These are phyloP conservation scores for Vireo griseus DNA, from an alignment of 2,797 vertebrate genomes.

Conservation along the genomic window DNA sequence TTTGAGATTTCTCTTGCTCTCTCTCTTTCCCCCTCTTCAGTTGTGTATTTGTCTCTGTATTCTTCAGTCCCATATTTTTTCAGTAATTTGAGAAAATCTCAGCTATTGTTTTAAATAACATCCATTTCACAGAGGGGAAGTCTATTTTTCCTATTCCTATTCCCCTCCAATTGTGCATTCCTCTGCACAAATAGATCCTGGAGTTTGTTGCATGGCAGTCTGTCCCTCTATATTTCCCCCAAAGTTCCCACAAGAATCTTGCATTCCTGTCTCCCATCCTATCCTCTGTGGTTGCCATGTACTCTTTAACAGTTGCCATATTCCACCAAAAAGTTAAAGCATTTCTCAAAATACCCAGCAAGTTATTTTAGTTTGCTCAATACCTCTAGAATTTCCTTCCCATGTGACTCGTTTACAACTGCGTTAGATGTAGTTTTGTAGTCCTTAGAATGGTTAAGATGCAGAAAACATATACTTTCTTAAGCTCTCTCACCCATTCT, in stretches of 20 bases:
- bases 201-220: neutral
- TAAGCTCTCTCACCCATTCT: neutral
- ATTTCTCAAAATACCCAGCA: slow-evolving; percentile 18
- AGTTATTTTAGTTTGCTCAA: slow-evolving; percentile 1
- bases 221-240: neutral
- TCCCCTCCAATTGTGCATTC: neutral
- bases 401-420: neutral
- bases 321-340: slow-evolving; percentile 14
- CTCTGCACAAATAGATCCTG: slow-evolving; percentile 4
- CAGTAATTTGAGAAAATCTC: neutral
- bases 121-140: neutral
- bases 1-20: neutral
- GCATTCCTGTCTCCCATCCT: slow-evolving; percentile 16
- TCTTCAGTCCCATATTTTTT: neutral
- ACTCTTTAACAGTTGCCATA: slow-evolving; percentile 13
- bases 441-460: neutral
- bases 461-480: neutral
- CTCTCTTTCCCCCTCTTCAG: neutral
- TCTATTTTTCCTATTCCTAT: slow-evolving; percentile 23
- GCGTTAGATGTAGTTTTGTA: neutral
- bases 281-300: slow-evolving; percentile 5
- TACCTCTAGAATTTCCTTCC: neutral
- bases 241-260: slow-evolving; percentile 31
- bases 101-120: slow-evolving; percentile 49
- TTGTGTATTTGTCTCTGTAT: neutral